Evolutionary conservation across 2,797 vertebrate species (phyloP), one percentile per base, ranked within the genome.

Genomic region (Argyrosomus regius): DNA sequence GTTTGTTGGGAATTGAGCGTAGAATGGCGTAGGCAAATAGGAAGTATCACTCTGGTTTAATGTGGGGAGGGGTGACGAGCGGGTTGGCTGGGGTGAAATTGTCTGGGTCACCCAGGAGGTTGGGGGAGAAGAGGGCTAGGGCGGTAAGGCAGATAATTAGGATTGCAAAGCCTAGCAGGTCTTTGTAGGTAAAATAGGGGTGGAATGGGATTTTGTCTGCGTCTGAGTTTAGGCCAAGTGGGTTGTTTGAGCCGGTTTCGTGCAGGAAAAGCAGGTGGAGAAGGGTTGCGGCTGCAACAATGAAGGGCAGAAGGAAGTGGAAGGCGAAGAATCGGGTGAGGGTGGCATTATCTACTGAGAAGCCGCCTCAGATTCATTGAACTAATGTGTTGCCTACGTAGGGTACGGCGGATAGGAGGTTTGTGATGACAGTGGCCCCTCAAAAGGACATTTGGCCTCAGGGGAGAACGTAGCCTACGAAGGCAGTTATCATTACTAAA

Each of bases 401-500:
- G 0, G 87, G 89, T 0, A 92, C 26, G 0, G 92, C 92, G 0
- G 87, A 94, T 0, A 93, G 18, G 0, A 94, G 60, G 0, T 93
- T 92, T 0, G 93, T 94, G 0, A 94, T 94, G 0, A 92, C 86
- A 0, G 90, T 93, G 0, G 90, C 91, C 0, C 92, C 94, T 82
- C 93, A 95, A 0, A 95, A 94, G 0, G 89, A 91, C 18, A 93
- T 94, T 50, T 94, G 88, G 0, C 89, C 88, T 78, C 92, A 94
- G 0, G 89, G 91, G 0, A 93, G 49, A 0, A 95, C 85, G 0
- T 92, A 96, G 0, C 94, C 93, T 0, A 95, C 80, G 0, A 95
- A 95, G 0, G 95, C 93, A 0, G 94, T 95, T 0, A 80, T 86
- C 53, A 93, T 94, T 0, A 85, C 22, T 0, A 81, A 0, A 0